Evolutionary conservation across 2,888 invertebrate species (phyloP), one percentile per base, ranked within the genome.

Genomic region (Exocentrus adspersus): DNA sequence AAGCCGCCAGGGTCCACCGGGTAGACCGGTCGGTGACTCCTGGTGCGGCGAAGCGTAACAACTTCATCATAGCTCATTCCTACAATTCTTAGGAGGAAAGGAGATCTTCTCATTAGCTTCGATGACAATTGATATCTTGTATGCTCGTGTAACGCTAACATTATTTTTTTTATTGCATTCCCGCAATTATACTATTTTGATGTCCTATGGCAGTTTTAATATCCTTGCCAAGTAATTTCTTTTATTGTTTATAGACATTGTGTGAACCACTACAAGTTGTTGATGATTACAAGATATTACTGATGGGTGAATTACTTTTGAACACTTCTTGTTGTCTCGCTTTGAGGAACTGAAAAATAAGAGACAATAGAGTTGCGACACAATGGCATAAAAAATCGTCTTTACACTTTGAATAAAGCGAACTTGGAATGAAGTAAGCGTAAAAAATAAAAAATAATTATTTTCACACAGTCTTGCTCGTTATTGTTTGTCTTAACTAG

Each of bases 21-120:
- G 74, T 77, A 75, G 73, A 68, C 75, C 77, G 79, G 79, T 79
- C 79, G 78, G 71, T 79, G 79, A 79, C 79, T 79, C 75, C 72
- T 68, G 66, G 72, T 65, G 69, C 77, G 76, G 70, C 79, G 75
- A 75, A 79, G 77, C 79, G 74, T 78, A 72, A 77, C 77, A 72
- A 69, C 68, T 71, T 65, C 67, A 75, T 74, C 72, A 71, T 65
- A 69, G 69, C 65, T 62, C 62, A 65, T 68, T 69, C 64, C 66
- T 59, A 58, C 65, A 60, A 68, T 73, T 75, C 72, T 76, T 73
- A 62, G 66, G 70, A 60, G 69, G 71, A 72, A 68, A 70, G 51
- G 52, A 63, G 51, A 21, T 12, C 63, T 60, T 46, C 48, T 42
- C 21, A 37, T 28, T 42, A 32, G 21, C 6, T 3, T 14, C 17